Conservation (phyloP, 2,888 invertebrate species). For the Drosophila multiciliata region DNA sequence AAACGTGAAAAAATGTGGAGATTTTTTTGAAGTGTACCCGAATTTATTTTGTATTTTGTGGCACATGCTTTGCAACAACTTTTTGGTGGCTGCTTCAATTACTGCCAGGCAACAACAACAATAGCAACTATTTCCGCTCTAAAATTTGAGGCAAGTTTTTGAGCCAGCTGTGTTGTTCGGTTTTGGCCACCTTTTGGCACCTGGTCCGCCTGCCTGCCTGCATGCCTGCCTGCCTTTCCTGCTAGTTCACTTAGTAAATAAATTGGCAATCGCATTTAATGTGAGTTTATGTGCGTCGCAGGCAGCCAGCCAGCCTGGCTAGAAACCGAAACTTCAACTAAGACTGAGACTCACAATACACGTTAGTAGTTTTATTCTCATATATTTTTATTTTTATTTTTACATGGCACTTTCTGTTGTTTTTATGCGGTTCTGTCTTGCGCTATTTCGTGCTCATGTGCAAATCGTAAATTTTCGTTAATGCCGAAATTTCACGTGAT, state of each 20-base stretch:
- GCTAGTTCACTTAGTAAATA: constrained; percentile 78
- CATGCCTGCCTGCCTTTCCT: constrained; percentile 19
- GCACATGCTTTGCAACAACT: constrained; percentile 69
- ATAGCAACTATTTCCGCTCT: constrained; percentile 73
- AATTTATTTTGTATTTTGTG: constrained; percentile 53
- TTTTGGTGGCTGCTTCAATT: constrained; percentile 73
- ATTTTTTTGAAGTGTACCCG: neutral
- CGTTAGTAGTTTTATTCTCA: constrained; percentile 60
- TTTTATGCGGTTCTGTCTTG: constrained; percentile 34
- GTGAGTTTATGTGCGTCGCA: constrained; percentile 77
- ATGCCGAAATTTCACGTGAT: constrained; percentile 82
- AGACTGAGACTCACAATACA: constrained; percentile 19
- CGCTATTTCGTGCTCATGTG: constrained; percentile 65
- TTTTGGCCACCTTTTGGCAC: constrained; percentile 31
- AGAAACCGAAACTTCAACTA: constrained; percentile 37
- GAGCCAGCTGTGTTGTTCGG: constrained; percentile 66
- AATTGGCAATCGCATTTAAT: constrained; percentile 81
- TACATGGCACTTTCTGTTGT: constrained; percentile 13
- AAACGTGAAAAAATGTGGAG: neutral
- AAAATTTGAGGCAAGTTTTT: constrained; percentile 77
- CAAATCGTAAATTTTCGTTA: constrained; percentile 80
- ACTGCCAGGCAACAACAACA: constrained; percentile 41
- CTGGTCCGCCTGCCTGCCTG: constrained; percentile 24
- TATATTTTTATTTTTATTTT: constrained; percentile 54
- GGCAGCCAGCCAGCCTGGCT: constrained; percentile 31